A percentile compares a stretch with the other conserved stretches of the same genome.
These are phyloP conservation scores for Ceratitis capitata DNA, from an alignment of 1,140 invertebrate species.

Conservation along the genomic window DNA sequence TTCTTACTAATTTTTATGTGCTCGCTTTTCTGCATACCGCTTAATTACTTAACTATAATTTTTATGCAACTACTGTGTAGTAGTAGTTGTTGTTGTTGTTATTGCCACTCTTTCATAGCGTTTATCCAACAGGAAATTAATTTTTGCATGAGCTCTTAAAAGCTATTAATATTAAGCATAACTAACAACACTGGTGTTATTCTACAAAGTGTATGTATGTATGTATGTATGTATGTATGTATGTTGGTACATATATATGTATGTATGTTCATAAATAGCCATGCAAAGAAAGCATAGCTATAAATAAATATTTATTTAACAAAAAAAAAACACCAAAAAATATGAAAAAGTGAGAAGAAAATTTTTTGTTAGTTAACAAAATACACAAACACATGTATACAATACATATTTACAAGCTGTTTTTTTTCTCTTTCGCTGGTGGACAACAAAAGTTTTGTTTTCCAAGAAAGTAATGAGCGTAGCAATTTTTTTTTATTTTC, in stretches of 20 bases:
- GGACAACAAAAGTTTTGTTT: neutral
- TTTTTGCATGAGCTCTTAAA: neutral
- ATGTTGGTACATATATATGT: neutral
- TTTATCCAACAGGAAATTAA: slow-evolving; percentile 26
- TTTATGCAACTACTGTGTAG: neutral
- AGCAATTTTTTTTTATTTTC: neutral
- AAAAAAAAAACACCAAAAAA: neutral
- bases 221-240: neutral
- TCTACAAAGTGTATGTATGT: neutral
- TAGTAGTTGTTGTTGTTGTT: too few relatives aligned
- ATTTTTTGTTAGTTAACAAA: neutral
- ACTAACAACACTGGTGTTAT: neutral
- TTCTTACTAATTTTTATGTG: neutral
- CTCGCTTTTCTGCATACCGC: neutral
- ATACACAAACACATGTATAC: too few relatives aligned
- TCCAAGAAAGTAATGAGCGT: neutral
- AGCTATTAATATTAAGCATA: neutral
- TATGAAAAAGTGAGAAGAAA: too few relatives aligned
- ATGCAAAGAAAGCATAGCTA: neutral
- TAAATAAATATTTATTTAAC: neutral
- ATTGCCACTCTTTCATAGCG: neutral
- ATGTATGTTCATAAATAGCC: neutral
- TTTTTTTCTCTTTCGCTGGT: neutral
- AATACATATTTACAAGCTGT: too few relatives aligned
- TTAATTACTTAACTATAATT: neutral